Percentiles rank a stretch among this genome's conserved stretches.
Conservation (phyloP, 2,113 vertebrate species). For the Lepus timidus region DNA sequence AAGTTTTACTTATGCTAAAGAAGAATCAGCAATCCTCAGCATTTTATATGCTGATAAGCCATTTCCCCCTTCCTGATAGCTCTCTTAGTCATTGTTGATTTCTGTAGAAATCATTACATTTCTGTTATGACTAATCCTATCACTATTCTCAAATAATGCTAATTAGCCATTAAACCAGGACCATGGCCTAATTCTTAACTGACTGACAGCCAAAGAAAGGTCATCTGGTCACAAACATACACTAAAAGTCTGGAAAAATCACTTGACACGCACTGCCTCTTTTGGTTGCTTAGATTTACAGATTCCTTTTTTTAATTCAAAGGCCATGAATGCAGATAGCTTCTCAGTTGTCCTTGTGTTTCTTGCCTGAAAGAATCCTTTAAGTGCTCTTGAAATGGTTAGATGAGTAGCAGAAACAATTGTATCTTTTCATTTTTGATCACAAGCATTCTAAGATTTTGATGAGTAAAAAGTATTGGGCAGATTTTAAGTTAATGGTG, state of each 20-base stretch:
- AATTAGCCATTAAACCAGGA: slow-evolving; percentile 55
- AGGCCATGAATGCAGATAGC: slow-evolving; percentile 54
- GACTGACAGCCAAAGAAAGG: slow-evolving; percentile 66
- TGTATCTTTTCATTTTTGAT: slow-evolving; percentile 60
- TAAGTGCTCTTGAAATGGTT: slow-evolving; percentile 70
- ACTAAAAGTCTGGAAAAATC: not conserved
- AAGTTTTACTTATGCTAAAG: slow-evolving; percentile 15
- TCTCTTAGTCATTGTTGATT: not conserved
- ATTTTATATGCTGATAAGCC: not conserved
- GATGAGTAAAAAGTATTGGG: slow-evolving; percentile 66
- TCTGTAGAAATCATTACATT: slow-evolving; percentile 61
- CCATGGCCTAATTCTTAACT: slow-evolving; percentile 52
- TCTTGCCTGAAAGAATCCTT: slow-evolving; percentile 54
- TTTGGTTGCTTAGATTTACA: slow-evolving; percentile 46
- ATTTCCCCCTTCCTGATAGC: not conserved
- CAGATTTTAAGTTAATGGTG: slow-evolving; percentile 79
- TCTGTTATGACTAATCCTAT: slow-evolving; percentile 53
- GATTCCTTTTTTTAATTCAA: slow-evolving; percentile 56
- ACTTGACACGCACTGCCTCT: not conserved
- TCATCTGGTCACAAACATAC: slow-evolving; percentile 62
- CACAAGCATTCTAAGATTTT: slow-evolving; percentile 58
- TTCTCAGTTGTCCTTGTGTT: slow-evolving; percentile 74
- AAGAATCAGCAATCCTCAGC: slow-evolving; percentile 1
- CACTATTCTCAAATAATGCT: slow-evolving; percentile 55
- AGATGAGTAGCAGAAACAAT: slow-evolving; percentile 69